Percentiles rank a stretch among this genome's conserved stretches.
Conservation (phyloP, 64 coral and sea anemone species). For the Porites lutea region DNA sequence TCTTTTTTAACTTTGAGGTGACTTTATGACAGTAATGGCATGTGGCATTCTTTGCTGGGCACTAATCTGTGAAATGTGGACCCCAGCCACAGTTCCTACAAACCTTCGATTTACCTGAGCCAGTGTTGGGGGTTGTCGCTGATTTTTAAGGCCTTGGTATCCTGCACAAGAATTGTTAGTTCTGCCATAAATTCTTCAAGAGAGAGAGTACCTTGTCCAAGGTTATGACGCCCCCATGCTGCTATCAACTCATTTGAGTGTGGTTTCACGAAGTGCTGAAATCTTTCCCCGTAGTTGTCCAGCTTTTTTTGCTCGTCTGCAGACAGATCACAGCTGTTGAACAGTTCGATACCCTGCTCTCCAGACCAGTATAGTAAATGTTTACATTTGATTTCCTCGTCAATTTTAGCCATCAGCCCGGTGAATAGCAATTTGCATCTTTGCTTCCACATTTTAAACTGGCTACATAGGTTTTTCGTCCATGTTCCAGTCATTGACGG, state of each 20-base stretch:
- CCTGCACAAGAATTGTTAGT: conserved; percentile 53
- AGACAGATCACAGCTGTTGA: conserved; percentile 69
- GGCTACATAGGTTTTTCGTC: neutral
- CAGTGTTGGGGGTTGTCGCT: conserved; percentile 8
- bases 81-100: conserved; percentile 62
- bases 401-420: conserved; percentile 53
- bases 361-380: conserved; percentile 56
- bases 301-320: conserved; percentile 56
- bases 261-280: conserved; percentile 67
- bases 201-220: conserved; percentile 56
- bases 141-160: conserved; percentile 36
- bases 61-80: conserved; percentile 51
- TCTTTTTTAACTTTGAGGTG: conserved; percentile 27
- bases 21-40: conserved; percentile 32
- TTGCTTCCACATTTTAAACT: conserved; percentile 1
- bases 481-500: neutral
- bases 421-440: conserved; percentile 66
- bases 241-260: too few relatives aligned
- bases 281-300: conserved; percentile 59
- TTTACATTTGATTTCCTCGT: conserved; percentile 59
- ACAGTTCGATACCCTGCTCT: conserved; percentile 57
- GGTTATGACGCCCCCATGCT: conserved; percentile 61
- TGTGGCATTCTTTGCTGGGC: conserved; percentile 47
- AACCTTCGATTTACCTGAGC: conserved; percentile 4
- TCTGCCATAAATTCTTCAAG: conserved; percentile 38